Conservation (phyloP, 2,797 vertebrate genomes). For the Sorex maritimensis region DNA sequence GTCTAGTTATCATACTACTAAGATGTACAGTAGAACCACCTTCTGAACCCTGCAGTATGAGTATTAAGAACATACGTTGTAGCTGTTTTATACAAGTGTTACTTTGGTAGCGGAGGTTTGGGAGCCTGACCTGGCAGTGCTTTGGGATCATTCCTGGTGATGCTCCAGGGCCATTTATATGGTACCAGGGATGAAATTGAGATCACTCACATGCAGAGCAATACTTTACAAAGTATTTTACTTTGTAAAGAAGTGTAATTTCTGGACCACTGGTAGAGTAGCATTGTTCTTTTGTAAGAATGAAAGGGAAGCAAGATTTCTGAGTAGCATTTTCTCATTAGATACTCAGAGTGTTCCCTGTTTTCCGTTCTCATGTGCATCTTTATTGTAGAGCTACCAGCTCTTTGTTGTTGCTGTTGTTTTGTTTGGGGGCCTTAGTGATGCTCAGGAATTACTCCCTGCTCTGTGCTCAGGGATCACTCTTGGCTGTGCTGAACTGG, state of each 20-base stretch:
- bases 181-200: too few relatives aligned
- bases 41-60: not conserved
- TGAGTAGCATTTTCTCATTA: constrained; percentile 66
- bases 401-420: not conserved
- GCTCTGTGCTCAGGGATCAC: too few relatives aligned
- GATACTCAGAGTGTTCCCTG: constrained; percentile 37
- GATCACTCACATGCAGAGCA: too few relatives aligned
- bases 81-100: not conserved
- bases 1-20: not conserved
- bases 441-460: too few relatives aligned
- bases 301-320: constrained; percentile 61
- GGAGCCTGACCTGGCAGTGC: too few relatives aligned
- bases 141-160: too few relatives aligned
- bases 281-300: constrained; percentile 64
- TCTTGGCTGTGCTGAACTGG: too few relatives aligned
- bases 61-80: constrained; percentile 48
- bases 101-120: not conserved
- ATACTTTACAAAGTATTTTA: not conserved
- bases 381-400: constrained; percentile 63
- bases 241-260: constrained; percentile 70
- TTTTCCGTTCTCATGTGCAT: constrained; percentile 68
- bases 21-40: not conserved
- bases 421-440: too few relatives aligned
- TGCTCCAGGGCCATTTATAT: too few relatives aligned
- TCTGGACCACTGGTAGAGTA: constrained; percentile 66